A percentile compares a stretch with the other conserved stretches of the same genome.
Evolutionary conservation across 2,888 invertebrate species (phyloP).

Genomic region (Megamerina dolium): DNA sequence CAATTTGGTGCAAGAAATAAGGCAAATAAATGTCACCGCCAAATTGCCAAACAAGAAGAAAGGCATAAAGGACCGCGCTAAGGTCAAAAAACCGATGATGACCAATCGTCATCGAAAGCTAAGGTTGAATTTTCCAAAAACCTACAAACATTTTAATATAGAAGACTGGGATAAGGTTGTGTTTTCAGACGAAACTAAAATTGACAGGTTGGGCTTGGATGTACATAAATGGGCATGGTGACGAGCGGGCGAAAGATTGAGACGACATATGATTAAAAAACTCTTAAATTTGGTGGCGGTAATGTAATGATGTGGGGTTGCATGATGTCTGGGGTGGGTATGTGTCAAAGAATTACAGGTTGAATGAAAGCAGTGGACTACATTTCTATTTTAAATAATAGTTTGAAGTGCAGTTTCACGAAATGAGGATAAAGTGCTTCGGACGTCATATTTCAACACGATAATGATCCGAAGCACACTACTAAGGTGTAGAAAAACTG

Average conservation of each 20-base stretch:
- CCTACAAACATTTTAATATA: not conserved
- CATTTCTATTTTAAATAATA: not conserved
- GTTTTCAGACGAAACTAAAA: not conserved
- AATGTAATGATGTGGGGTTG: not conserved
- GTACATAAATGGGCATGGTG: too few species aligned
- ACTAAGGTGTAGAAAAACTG: not conserved
- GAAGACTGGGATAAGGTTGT: not conserved
- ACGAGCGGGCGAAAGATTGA: too few species aligned
- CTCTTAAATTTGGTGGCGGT: not conserved
- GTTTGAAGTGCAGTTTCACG: not conserved
- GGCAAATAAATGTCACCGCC: too few species aligned
- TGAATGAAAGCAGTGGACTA: not conserved
- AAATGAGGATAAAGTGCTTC: not conserved
- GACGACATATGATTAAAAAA: too few species aligned
- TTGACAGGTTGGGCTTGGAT: too few species aligned
- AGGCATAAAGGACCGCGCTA: not conserved
- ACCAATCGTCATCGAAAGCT: not conserved
- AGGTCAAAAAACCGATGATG: not conserved
- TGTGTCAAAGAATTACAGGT: not conserved
- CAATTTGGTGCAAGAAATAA: too few species aligned
- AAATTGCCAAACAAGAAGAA: too few species aligned
- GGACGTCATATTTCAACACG: not conserved
- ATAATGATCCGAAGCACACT: not conserved
- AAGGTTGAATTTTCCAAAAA: too few species aligned
- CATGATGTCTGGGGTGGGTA: not conserved